Evolutionary conservation across 2,888 invertebrate species (phyloP).

Genomic region (Pammene aurita): DNA sequence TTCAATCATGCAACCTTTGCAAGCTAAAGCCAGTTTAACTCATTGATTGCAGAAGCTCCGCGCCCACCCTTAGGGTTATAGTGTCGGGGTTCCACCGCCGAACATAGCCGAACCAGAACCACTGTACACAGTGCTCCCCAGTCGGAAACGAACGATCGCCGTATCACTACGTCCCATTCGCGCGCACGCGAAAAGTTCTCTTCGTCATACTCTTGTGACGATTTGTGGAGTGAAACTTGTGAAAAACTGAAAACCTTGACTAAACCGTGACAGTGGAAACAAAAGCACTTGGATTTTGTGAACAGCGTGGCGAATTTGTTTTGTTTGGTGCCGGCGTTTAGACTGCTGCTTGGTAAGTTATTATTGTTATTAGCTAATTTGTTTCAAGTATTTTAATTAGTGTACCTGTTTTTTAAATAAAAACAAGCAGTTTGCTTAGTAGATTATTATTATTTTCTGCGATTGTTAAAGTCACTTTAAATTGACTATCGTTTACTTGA

Average conservation of each 20-base stretch:
- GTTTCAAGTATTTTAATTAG: neutral
- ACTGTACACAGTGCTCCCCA: slow-evolving; percentile 44
- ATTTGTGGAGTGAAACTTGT: slow-evolving; percentile 73
- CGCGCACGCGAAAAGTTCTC: slow-evolving; percentile 61
- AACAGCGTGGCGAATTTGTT: slow-evolving; percentile 58
- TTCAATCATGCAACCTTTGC: slow-evolving; percentile 35
- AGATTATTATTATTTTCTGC: neutral
- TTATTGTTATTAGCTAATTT: slow-evolving; percentile 55
- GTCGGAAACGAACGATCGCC: slow-evolving; percentile 59
- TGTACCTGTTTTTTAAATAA: neutral
- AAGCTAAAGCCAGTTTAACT: slow-evolving; percentile 19
- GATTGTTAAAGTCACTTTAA: neutral
- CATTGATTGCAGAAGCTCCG: slow-evolving; percentile 52
- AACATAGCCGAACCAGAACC: slow-evolving; percentile 43
- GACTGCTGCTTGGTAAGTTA: slow-evolving; percentile 69
- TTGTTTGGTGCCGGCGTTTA: slow-evolving; percentile 69
- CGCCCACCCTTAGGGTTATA: slow-evolving; percentile 46
- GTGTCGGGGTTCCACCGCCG: slow-evolving; percentile 39
- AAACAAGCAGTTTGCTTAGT: neutral
- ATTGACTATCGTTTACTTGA: neutral
- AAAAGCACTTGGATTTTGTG: slow-evolving; percentile 51
- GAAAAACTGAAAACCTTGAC: slow-evolving; percentile 52
- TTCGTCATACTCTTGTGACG: slow-evolving; percentile 72
- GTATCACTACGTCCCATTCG: slow-evolving; percentile 59
- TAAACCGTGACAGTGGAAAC: slow-evolving; percentile 47